These are phyloP conservation scores for Hetaerina titia DNA, from an alignment of 2,888 invertebrate species.

Conservation along the genomic window DNA sequence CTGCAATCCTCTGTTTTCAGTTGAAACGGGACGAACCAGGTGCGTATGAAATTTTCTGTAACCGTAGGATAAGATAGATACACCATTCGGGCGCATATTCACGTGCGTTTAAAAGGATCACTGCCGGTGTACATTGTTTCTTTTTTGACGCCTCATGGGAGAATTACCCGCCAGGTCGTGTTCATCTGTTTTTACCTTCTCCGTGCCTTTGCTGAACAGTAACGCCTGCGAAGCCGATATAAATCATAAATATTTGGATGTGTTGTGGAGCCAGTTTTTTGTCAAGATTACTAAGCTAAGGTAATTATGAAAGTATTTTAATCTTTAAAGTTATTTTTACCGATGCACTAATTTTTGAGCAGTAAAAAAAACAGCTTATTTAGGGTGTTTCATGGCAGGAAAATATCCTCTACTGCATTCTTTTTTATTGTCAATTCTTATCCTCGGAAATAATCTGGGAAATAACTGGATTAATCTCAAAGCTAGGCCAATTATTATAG, in stretches of 20 bases:
- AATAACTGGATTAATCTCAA: background rate
- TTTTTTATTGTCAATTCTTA: background rate
- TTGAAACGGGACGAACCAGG: no score
- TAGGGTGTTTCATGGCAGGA: background rate
- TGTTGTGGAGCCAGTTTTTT: background rate
- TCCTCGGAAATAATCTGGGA: background rate
- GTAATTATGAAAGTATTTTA: background rate
- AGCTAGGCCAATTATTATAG: background rate
- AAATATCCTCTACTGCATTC: background rate
- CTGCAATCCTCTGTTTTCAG: no score
- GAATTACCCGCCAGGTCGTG: background rate
- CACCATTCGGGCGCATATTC: no score
- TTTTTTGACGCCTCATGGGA: background rate
- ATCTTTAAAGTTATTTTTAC: background rate
- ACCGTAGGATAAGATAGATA: no score
- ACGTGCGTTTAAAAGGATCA: no score
- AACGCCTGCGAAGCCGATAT: slow-evolving; percentile 15
- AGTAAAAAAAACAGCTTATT: background rate
- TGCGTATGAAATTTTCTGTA: no score
- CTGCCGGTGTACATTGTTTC: no score
- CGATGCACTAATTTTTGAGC: background rate
- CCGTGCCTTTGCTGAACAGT: slow-evolving; percentile 52
- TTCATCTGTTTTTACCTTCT: slow-evolving; percentile 39
- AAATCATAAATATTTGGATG: background rate
- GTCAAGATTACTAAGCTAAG: background rate